A percentile compares a stretch with the other conserved stretches of the same genome.
phyloP scores from a whole-genome alignment of 2,113 vertebrate species.

The Pteruthius melanotis region DNA sequence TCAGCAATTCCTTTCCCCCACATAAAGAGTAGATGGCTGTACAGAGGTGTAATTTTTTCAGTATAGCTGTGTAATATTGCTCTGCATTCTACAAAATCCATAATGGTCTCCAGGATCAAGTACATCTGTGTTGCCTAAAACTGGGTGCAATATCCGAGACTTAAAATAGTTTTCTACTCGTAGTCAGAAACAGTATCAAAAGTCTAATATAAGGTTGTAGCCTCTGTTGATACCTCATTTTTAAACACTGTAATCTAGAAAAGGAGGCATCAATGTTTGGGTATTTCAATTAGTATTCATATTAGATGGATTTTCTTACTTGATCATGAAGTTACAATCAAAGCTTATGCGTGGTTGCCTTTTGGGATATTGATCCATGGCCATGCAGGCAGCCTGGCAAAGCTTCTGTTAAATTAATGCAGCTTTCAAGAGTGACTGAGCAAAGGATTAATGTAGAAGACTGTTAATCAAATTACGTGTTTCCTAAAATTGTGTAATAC shows the following conservation, averaged over 20 bases:
- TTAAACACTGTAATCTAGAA: not conserved
- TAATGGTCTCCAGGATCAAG: not conserved
- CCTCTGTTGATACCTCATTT: not conserved
- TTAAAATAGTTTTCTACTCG: not conserved
- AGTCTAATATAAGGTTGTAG: not conserved
- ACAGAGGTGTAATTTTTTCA: not conserved
- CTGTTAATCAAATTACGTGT: slow-evolving; percentile 68
- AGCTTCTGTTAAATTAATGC: slow-evolving; percentile 60
- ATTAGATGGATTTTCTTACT: slow-evolving; percentile 6
- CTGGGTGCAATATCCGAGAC: not conserved
- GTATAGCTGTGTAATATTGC: not conserved
- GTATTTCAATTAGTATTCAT: slow-evolving; percentile 1
- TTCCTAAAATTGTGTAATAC: slow-evolving; percentile 65
- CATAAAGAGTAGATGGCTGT: not conserved
- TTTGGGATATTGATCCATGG: slow-evolving; percentile 50
- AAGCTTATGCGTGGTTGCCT: slow-evolving; percentile 10
- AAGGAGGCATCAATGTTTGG: not conserved
- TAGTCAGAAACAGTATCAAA: not conserved
- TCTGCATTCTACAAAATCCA: not conserved
- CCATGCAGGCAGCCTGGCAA: slow-evolving; percentile 48
- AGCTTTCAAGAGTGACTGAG: slow-evolving; percentile 57
- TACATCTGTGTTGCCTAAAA: not conserved
- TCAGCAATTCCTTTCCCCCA: not conserved
- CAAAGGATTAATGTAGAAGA: slow-evolving; percentile 46
- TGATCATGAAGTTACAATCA: slow-evolving; percentile 34